Percentiles rank a stretch among this genome's conserved stretches.
phyloP scores from a whole-genome alignment of 2,113 vertebrate species.

The Barnardius zonarius region DNA sequence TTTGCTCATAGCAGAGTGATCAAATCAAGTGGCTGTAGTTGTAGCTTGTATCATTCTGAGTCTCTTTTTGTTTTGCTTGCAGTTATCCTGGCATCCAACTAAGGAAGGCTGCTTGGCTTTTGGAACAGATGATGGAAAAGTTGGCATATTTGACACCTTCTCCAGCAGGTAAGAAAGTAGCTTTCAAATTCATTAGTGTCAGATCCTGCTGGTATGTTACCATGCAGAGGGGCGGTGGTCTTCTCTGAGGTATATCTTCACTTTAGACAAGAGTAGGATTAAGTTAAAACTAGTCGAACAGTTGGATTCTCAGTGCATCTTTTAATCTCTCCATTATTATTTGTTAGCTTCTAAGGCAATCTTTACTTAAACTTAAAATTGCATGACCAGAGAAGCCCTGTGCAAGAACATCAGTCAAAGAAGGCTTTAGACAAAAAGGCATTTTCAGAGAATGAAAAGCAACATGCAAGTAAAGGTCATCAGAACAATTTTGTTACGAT shows the following conservation, averaged over 20 bases:
- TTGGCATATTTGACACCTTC: constrained; percentile 91
- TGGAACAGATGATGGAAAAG: constrained; percentile 97
- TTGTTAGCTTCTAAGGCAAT: not conserved
- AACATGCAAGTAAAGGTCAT: not conserved
- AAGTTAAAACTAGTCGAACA: not conserved
- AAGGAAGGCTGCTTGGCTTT: constrained; percentile 91
- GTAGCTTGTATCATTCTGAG: not conserved
- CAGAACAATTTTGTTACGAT: not conserved
- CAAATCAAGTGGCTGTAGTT: not conserved
- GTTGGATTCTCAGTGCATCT: not conserved
- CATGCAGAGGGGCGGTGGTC: not conserved
- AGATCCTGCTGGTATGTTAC: not conserved
- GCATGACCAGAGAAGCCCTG: not conserved
- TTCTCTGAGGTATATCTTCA: not conserved
- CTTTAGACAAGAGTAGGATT: not conserved
- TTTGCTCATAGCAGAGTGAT: not conserved
- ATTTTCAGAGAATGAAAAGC: not conserved
- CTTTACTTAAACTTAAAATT: not conserved
- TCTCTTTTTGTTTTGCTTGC: not conserved
- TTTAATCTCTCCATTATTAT: not conserved
- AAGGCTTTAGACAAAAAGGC: not conserved
- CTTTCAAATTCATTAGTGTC: not conserved
- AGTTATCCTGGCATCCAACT: constrained; percentile 92
- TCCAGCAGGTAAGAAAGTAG: constrained; percentile 83
- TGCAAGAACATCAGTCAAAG: not conserved